phyloP scores from a whole-genome alignment of 2,113 vertebrate genomes.

The Chloropsis hardwickii region DNA sequence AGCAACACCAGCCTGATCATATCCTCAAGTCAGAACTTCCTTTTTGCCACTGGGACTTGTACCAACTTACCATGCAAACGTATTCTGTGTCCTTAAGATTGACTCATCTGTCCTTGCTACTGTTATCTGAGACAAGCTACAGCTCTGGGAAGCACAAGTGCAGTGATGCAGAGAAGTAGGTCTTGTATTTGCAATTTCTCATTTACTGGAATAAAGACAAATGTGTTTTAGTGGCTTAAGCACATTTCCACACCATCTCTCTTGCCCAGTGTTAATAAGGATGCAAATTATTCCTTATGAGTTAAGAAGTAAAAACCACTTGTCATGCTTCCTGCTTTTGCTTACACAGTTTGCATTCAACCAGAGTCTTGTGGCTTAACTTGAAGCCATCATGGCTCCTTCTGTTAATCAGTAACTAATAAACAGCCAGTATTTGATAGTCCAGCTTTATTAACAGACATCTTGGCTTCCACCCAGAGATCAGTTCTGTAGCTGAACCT shows the following conservation, averaged over 20 bases:
- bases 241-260: background rate
- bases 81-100: background rate
- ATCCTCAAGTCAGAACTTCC: background rate
- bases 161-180: background rate
- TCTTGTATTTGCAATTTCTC: background rate
- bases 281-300: background rate
- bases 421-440: background rate
- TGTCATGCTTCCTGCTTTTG: background rate
- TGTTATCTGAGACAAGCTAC: background rate
- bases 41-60: background rate
- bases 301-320: background rate
- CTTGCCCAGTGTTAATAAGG: background rate
- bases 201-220: slow-evolving; percentile 31
- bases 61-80: slow-evolving; percentile 1
- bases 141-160: background rate
- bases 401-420: background rate
- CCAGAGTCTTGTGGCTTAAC: background rate
- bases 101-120: background rate
- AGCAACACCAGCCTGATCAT: background rate
- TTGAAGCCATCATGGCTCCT: background rate
- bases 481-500: background rate
- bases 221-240: background rate
- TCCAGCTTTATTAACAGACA: background rate
- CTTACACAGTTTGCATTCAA: background rate
- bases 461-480: background rate